Evolutionary conservation across 2,888 invertebrate species (phyloP).

Genomic region (Ichneumoninae sp.): DNA sequence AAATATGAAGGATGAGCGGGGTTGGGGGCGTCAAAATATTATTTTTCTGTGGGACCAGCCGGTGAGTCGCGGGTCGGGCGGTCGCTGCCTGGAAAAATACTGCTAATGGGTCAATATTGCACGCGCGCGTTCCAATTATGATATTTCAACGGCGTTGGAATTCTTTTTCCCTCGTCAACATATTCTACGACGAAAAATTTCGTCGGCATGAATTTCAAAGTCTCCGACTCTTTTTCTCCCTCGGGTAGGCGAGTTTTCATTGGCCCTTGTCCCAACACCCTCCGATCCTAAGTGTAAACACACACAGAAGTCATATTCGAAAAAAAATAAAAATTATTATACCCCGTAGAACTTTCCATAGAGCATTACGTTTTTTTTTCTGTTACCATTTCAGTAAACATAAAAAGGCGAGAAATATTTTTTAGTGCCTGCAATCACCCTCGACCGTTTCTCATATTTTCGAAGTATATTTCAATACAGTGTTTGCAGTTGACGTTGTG

Average conservation of each 20-base stretch:
- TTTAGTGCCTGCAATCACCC: not conserved
- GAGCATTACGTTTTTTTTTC: slow-evolving; percentile 1
- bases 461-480: not conserved
- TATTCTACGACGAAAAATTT: slow-evolving; percentile 22
- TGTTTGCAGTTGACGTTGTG: slow-evolving; percentile 30
- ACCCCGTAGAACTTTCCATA: not conserved
- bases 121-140: slow-evolving; percentile 47
- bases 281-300: slow-evolving; percentile 11
- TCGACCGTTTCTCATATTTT: not conserved
- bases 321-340: not conserved
- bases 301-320: not conserved
- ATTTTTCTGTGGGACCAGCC: slow-evolving; percentile 34
- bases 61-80: not conserved
- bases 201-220: slow-evolving; percentile 36
- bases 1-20: slow-evolving; percentile 15
- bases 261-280: not conserved
- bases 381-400: slow-evolving; percentile 16
- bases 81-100: slow-evolving; percentile 52
- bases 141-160: slow-evolving; percentile 45
- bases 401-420: slow-evolving; percentile 21
- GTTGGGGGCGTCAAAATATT: slow-evolving; percentile 59
- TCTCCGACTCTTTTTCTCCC: not conserved
- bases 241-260: not conserved
- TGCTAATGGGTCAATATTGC: slow-evolving; percentile 62
- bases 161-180: not conserved